These are phyloP conservation scores for Helicolenus hilgendorfi DNA, from an alignment of 2,797 vertebrate genomes.

Conservation along the genomic window DNA sequence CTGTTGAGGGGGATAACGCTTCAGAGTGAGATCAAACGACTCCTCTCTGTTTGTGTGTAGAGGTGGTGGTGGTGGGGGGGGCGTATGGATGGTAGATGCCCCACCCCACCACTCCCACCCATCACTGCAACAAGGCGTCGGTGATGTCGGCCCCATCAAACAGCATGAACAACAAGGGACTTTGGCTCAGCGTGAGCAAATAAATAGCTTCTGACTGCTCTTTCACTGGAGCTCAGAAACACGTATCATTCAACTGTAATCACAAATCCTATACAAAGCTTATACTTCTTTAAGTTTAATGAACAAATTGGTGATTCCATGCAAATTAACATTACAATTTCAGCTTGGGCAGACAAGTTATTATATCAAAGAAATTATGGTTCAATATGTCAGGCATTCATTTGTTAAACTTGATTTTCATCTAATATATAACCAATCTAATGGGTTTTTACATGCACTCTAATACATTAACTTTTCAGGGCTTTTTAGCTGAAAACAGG, in stretches of 20 bases:
- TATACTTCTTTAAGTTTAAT: not conserved
- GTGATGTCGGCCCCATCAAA: slow-evolving; percentile 54
- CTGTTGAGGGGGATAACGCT: slow-evolving; percentile 36
- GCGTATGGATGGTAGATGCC: not conserved
- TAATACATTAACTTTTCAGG: not conserved
- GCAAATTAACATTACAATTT: not conserved
- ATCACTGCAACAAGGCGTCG: slow-evolving; percentile 44
- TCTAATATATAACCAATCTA: not conserved
- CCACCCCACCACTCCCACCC: slow-evolving; percentile 60
- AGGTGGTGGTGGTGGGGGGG: not conserved
- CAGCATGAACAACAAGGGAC: slow-evolving; percentile 17
- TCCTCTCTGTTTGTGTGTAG: slow-evolving; percentile 39
- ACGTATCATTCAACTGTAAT: not conserved
- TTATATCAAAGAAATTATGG: not conserved
- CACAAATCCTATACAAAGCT: not conserved
- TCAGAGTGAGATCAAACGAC: slow-evolving; percentile 77
- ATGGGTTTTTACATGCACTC: not conserved
- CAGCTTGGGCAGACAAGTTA: not conserved
- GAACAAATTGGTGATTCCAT: not conserved
- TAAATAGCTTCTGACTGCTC: slow-evolving; percentile 9
- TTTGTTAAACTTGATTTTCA: not conserved
- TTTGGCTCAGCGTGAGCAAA: slow-evolving; percentile 1
- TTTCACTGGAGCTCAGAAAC: not conserved
- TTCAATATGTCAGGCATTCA: not conserved
- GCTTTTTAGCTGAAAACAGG: not conserved